Evolutionary conservation across 2,113 vertebrate genomes (phyloP).

Genomic region (Parus major): DNA sequence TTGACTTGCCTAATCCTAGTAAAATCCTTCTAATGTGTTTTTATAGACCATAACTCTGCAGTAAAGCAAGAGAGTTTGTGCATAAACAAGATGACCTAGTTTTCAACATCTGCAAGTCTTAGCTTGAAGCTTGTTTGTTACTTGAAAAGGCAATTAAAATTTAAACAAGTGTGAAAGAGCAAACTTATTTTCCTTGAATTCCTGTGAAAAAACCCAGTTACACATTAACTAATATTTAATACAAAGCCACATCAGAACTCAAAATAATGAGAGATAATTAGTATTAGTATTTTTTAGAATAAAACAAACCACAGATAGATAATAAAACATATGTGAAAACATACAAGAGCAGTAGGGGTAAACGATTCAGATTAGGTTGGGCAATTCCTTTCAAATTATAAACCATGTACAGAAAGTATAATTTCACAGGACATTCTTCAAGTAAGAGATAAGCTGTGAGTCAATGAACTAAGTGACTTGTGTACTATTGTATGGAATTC

Average conservation of each 20-base stretch:
- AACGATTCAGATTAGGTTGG: neutral
- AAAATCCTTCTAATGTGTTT: conserved; percentile 22
- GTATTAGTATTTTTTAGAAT: neutral
- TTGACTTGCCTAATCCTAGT: neutral
- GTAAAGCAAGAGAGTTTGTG: conserved; percentile 32
- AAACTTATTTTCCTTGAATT: conserved; percentile 48
- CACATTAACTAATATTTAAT: conserved; percentile 46
- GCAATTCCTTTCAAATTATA: neutral
- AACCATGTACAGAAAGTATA: neutral
- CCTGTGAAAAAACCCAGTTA: neutral
- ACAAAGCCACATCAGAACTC: conserved; percentile 21
- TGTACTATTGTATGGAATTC: neutral
- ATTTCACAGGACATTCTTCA: neutral
- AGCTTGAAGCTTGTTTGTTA: conserved; percentile 64
- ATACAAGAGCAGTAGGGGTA: neutral
- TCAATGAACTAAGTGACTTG: neutral
- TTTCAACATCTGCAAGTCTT: conserved; percentile 67
- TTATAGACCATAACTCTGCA: neutral
- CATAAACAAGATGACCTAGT: conserved; percentile 68
- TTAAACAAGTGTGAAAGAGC: conserved; percentile 71
- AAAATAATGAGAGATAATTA: conserved; percentile 51
- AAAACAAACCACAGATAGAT: conserved; percentile 16
- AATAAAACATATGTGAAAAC: neutral
- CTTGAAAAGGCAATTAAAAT: conserved; percentile 77
- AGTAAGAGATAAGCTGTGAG: neutral